phyloP scores from a whole-genome alignment of 2,113 vertebrate genomes.

The Rana temporaria region DNA sequence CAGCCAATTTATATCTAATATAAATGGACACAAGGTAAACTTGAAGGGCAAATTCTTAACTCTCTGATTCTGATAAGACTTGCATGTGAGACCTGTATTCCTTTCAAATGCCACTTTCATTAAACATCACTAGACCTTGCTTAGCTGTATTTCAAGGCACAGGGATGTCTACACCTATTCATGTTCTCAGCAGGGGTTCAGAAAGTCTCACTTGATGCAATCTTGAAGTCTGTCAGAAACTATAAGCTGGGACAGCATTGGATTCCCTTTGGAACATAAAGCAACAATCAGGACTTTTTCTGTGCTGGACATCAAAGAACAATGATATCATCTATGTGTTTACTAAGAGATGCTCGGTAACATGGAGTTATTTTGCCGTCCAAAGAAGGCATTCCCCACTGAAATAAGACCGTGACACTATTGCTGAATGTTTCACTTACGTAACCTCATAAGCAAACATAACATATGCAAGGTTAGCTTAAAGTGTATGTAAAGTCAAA shows the following conservation, averaged over 20 bases:
- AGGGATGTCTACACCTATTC: slow-evolving; percentile 67
- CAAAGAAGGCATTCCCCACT: background rate
- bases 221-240: slow-evolving; percentile 21
- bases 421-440: background rate
- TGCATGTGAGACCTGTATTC: slow-evolving; percentile 62
- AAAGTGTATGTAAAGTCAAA: background rate
- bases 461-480: background rate
- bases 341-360: slow-evolving; percentile 5
- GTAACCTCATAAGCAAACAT: background rate
- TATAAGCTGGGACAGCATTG: slow-evolving; percentile 21
- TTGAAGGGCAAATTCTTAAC: slow-evolving; percentile 58
- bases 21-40: slow-evolving; percentile 59
- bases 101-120: slow-evolving; percentile 69
- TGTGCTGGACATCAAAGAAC: slow-evolving; percentile 16
- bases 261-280: slow-evolving; percentile 20
- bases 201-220: slow-evolving; percentile 35
- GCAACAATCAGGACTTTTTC: slow-evolving; percentile 1
- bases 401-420: background rate
- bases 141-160: slow-evolving; percentile 66
- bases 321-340: slow-evolving; percentile 16
- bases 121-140: slow-evolving; percentile 64
- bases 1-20: slow-evolving; percentile 65
- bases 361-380: background rate
- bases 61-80: slow-evolving; percentile 63
- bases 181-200: slow-evolving; percentile 68